Percentiles rank a stretch among this genome's conserved stretches.
Conservation (phyloP, 1,140 invertebrate genomes). For the Zaprionus davidi region DNA sequence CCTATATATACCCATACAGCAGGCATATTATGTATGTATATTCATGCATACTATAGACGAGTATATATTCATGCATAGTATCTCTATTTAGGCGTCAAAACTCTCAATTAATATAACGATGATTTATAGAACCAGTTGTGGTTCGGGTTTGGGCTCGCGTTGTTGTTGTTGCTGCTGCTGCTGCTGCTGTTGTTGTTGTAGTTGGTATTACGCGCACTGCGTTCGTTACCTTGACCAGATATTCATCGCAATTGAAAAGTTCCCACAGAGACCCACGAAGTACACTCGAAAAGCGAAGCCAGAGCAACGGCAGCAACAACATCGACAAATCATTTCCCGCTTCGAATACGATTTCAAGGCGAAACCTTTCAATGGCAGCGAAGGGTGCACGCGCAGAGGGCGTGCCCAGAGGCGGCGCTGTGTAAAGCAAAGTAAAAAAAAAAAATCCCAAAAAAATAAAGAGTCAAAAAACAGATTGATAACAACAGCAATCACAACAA, state of each 20-base stretch:
- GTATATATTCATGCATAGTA: background rate
- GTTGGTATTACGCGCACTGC: slow-evolving; percentile 31
- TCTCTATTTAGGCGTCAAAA: slow-evolving; percentile 21
- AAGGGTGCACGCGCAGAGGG: slow-evolving; percentile 34
- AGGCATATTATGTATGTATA: slow-evolving; percentile 6
- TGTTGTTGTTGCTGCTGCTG: background rate
- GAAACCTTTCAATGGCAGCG: slow-evolving; percentile 45
- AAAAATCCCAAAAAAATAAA: slow-evolving; percentile 3
- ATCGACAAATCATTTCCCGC: slow-evolving; percentile 61
- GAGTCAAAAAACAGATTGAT: slow-evolving; percentile 11
- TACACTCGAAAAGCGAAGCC: slow-evolving; percentile 16
- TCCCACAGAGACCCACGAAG: slow-evolving; percentile 54
- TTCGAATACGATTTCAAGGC: slow-evolving; percentile 54
- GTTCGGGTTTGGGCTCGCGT: background rate
- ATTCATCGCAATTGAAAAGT: slow-evolving; percentile 54
- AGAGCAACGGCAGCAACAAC: slow-evolving; percentile 11
- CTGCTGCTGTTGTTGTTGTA: slow-evolving; percentile 19
- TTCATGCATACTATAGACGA: slow-evolving; percentile 16
- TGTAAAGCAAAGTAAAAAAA: slow-evolving; percentile 25
- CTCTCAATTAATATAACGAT: slow-evolving; percentile 49
- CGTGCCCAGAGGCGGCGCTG: slow-evolving; percentile 10
- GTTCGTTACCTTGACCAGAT: slow-evolving; percentile 50
- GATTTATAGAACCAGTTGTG: slow-evolving; percentile 55
- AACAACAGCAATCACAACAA: slow-evolving; percentile 34
- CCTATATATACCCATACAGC: slow-evolving; percentile 1